These are phyloP conservation scores for Hyperoplus lanceolatus DNA, from an alignment of 2,797 vertebrate species.

Conservation along the genomic window DNA sequence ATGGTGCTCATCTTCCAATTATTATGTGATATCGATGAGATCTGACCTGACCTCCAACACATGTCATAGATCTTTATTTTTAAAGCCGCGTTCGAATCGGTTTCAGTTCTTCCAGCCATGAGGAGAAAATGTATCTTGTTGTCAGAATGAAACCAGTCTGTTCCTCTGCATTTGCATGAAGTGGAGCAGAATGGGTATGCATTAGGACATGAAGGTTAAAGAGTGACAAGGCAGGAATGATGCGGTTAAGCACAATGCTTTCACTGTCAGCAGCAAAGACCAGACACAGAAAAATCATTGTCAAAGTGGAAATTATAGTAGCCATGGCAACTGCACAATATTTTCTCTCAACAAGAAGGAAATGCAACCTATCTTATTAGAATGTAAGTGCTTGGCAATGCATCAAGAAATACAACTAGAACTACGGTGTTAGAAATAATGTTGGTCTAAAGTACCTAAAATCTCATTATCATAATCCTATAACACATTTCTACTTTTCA, in stretches of 20 bases:
- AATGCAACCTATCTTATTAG: neutral
- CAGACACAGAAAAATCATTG: slow-evolving; percentile 13
- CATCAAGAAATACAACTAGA: neutral
- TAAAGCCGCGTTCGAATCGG: neutral
- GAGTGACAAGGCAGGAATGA: slow-evolving; percentile 20
- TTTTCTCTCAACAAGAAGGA: neutral
- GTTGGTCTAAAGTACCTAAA: neutral
- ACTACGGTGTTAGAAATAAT: neutral
- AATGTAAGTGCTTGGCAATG: neutral
- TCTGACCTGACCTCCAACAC: neutral
- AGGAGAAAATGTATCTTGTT: slow-evolving; percentile 23
- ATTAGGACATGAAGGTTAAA: slow-evolving; percentile 41
- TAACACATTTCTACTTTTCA: neutral
- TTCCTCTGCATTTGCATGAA: slow-evolving; percentile 32
- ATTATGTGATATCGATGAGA: slow-evolving; percentile 6
- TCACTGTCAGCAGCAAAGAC: slow-evolving; percentile 18
- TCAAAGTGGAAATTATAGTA: slow-evolving; percentile 6
- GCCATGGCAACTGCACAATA: neutral
- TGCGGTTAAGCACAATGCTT: neutral
- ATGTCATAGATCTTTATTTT: neutral
- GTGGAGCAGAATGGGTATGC: slow-evolving; percentile 23
- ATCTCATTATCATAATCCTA: neutral
- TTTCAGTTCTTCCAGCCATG: slow-evolving; percentile 16
- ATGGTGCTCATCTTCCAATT: slow-evolving; percentile 6
- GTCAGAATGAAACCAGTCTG: slow-evolving; percentile 2